Evolutionary conservation across 2,888 invertebrate species (phyloP).

Genomic region (Zootermopsis nevadensis): DNA sequence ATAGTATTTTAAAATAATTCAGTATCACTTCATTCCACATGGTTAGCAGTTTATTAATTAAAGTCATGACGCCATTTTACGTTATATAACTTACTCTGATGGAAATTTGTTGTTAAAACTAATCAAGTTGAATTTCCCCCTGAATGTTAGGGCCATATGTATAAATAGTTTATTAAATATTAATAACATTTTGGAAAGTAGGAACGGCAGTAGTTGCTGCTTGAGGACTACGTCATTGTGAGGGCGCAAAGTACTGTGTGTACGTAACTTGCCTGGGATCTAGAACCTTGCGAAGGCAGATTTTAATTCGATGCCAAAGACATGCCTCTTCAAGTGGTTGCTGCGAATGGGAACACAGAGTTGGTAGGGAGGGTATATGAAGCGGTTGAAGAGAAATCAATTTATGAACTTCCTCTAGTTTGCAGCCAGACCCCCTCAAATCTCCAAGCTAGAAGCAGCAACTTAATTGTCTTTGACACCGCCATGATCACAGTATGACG

Average conservation of each 20-base stretch:
- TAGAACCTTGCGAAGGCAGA: neutral
- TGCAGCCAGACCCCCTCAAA: neutral
- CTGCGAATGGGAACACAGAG: neutral
- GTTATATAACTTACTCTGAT: too few species aligned
- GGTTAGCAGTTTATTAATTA: too few species aligned
- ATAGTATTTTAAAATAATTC: too few species aligned
- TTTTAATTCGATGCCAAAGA: constrained; percentile 28
- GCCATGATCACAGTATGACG: neutral
- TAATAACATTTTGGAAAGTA: neutral
- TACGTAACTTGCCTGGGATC: neutral
- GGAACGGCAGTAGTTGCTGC: neutral
- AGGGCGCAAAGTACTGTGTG: neutral
- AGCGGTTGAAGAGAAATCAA: constrained; percentile 18
- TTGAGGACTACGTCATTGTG: neutral
- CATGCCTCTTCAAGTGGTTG: constrained; percentile 21
- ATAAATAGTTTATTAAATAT: too few species aligned
- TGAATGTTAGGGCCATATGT: too few species aligned
- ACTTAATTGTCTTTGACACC: neutral
- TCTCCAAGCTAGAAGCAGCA: neutral
- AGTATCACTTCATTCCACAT: too few species aligned
- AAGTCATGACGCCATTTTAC: too few species aligned
- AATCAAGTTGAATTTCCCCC: too few species aligned
- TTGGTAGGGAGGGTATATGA: neutral
- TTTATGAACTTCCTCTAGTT: neutral
- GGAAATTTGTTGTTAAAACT: too few species aligned